phyloP scores from a whole-genome alignment of 2,113 vertebrate genomes.

The Megaceryle torquata region DNA sequence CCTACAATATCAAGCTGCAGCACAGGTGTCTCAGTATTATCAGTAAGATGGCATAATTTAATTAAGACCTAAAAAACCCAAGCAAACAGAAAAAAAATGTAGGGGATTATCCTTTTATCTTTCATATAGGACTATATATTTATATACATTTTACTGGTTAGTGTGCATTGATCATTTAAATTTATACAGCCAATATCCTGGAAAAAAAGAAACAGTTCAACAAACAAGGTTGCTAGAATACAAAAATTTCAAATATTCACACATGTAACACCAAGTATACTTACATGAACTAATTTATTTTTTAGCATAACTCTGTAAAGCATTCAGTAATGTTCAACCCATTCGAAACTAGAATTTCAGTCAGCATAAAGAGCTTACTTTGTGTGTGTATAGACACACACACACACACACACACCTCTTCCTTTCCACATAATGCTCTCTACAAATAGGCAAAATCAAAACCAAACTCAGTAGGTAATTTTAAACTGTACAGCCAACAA shows the following conservation, averaged over 20 bases:
- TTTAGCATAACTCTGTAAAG: neutral
- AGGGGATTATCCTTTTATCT: neutral
- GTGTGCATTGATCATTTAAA: neutral
- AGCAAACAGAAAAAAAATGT: neutral
- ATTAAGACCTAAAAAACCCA: conserved; percentile 80
- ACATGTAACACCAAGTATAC: neutral
- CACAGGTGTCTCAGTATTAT: conserved; percentile 78
- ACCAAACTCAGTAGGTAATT: neutral
- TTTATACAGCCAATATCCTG: neutral
- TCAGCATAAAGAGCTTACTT: neutral
- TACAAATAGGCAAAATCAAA: neutral
- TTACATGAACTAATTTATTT: neutral
- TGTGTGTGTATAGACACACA: no score
- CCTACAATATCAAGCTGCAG: conserved; percentile 84
- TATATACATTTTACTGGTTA: neutral
- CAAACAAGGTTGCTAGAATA: neutral
- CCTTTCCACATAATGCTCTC: neutral
- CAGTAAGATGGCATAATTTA: conserved; percentile 83
- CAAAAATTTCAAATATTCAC: neutral
- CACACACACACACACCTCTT: neutral
- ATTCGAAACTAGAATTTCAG: neutral
- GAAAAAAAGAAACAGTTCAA: neutral
- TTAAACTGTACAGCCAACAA: neutral
- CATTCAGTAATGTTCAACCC: neutral
- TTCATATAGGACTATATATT: neutral